Evolutionary conservation across 2,113 vertebrate species (phyloP).

Genomic region (Corvus cornix): DNA sequence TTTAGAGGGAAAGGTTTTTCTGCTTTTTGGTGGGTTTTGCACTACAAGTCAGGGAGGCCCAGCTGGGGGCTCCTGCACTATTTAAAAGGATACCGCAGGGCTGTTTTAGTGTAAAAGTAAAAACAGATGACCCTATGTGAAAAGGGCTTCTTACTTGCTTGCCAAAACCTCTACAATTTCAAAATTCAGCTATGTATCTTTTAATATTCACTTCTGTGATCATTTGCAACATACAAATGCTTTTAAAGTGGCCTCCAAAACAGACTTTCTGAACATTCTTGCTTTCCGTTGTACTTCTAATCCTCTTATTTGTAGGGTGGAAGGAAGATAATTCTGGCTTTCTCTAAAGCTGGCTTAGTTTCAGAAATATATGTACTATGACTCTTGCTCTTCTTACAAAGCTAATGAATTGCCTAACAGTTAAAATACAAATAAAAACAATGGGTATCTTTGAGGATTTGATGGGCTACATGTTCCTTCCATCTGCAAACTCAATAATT

Average conservation of each 20-base stretch:
- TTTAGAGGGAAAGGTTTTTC: neutral
- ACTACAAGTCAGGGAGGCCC: slow-evolving; percentile 36
- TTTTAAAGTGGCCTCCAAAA: neutral
- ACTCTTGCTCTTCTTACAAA: neutral
- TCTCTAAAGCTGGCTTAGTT: neutral
- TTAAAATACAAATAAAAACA: neutral
- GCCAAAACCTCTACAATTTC: slow-evolving; percentile 26
- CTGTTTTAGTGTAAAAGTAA: slow-evolving; percentile 21
- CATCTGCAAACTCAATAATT: neutral
- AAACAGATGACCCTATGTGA: slow-evolving; percentile 48
- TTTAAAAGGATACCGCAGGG: neutral
- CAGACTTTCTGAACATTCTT: neutral
- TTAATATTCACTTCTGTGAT: neutral
- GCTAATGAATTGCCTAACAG: neutral
- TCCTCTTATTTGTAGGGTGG: neutral
- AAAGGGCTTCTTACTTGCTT: slow-evolving; percentile 4
- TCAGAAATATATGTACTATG: neutral
- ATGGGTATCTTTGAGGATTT: neutral
- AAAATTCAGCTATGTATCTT: neutral
- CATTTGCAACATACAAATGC: neutral
- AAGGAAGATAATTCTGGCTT: neutral
- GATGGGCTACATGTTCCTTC: neutral
- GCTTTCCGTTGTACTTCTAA: neutral
- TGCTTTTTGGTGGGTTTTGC: neutral
- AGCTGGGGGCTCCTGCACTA: neutral